Conservation (phyloP, 2,797 vertebrate species). For the Pogonophryne albipinna region DNA sequence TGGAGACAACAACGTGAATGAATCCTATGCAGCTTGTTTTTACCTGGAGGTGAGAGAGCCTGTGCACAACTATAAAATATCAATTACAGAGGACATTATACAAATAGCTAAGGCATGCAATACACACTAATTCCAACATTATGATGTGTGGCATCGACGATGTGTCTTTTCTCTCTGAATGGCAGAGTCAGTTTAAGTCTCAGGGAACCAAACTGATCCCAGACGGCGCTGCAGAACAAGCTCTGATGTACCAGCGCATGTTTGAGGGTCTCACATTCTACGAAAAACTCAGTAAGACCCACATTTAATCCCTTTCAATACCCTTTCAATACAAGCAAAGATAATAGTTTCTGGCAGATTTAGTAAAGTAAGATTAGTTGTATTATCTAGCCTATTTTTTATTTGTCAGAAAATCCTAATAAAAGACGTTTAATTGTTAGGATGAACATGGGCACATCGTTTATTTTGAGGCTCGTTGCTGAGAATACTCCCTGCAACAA, state of each 20-base stretch:
- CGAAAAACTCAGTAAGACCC: constrained; percentile 79
- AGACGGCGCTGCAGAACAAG: constrained; percentile 68
- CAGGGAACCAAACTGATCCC: constrained; percentile 81
- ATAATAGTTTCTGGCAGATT: neutral
- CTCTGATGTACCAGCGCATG: constrained; percentile 80
- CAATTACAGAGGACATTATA: no score
- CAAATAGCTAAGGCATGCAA: neutral
- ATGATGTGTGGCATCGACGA: neutral
- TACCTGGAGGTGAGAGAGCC: constrained; percentile 81
- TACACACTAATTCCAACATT: neutral
- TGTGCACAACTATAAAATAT: neutral
- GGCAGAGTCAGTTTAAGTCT: constrained; percentile 80
- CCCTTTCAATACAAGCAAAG: neutral
- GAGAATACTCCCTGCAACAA: neutral
- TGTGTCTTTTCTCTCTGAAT: constrained; percentile 3
- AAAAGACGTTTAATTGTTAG: neutral
- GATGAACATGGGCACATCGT: neutral
- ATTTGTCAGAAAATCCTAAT: neutral
- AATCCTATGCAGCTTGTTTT: constrained; percentile 79
- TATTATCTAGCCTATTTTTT: neutral
- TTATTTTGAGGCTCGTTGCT: neutral
- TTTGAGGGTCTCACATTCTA: constrained; percentile 79
- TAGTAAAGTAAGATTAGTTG: neutral
- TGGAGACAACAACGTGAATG: constrained; percentile 76
- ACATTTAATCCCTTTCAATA: neutral